Evolutionary conservation across 37 sponge, comb jelly and placozoan genomes (phyloP), one percentile per base, ranked within the genome.

Genomic region (Axinella damicornis): DNA sequence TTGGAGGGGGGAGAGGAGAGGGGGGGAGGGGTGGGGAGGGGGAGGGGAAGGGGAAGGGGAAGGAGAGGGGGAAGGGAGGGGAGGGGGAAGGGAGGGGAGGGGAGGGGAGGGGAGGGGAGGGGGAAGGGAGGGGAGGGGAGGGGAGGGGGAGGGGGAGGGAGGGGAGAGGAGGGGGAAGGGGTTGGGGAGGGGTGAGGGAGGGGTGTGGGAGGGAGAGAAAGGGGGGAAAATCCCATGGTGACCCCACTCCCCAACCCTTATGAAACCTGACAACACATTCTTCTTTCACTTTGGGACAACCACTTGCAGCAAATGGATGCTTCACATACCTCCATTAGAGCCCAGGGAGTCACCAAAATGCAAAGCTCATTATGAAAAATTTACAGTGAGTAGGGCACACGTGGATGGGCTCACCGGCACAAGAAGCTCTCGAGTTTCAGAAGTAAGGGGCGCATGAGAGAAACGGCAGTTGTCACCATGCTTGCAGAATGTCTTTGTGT

Each of bases 401-500:
- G 11, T 64, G 39, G 12, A 21, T 5, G 56, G 20, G 63, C 87
- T 80, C 66, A 89, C 89, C 20, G 69, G 21, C 46, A 57, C 30
- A 18, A 97, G 81, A 2, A 97, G 74, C 5, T 86, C 93, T n/a
- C 52, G 39, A 17, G 88, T 92, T 21, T 90, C 93, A 0, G 79
- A 57, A n/a, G 84, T 97, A 20, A 97, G 88, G 20, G 90, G 88
- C 0, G 75, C 95, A 65, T 97, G 97, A 2, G 97, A 97, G 88
- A 95, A 97, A 19, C 82, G 74, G 65, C 97, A 97, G 35, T 81
- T 60, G 73, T 86, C 82, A 5, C 97, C 95, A 57, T 86, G 69
- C 69, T 83, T 89, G 80, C 97, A 97, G 69, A 57, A 64, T 30
- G 62, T 63, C 54, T 84, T 71, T 0, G 87, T 80, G 70, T 97